Evolutionary conservation across 2,797 vertebrate species (phyloP).

Genomic region (Smutsia gigantea): DNA sequence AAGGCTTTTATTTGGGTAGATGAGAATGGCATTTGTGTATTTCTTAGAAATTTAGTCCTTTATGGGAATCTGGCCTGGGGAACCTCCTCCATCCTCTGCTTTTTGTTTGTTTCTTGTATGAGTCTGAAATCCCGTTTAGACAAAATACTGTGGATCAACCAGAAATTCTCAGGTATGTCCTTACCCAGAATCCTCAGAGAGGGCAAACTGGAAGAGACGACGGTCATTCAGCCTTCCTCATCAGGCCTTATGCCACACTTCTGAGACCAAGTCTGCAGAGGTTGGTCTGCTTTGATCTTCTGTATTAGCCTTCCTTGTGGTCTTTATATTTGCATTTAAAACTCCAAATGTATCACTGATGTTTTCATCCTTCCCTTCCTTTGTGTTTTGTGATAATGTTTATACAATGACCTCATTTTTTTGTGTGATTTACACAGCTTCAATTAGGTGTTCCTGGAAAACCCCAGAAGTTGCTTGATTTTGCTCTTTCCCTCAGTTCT

Average conservation of each 20-base stretch:
- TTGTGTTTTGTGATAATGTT: background rate
- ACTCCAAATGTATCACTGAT: no score
- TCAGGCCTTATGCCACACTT: background rate
- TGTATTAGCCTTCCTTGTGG: background rate
- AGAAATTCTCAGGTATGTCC: background rate
- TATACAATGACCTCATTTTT: no score
- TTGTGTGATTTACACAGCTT: background rate
- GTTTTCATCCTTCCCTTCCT: background rate
- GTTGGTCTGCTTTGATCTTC: background rate
- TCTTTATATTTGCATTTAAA: background rate
- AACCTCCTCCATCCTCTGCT: background rate
- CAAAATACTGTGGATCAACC: background rate
- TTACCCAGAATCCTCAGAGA: background rate
- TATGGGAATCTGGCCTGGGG: background rate
- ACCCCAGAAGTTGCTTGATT: background rate
- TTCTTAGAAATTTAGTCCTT: constrained; percentile 1
- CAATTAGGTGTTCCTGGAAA: background rate
- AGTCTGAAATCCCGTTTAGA: background rate
- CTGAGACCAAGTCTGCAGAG: background rate
- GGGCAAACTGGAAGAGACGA: background rate
- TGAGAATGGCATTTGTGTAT: constrained; percentile 10
- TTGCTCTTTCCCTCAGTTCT: background rate
- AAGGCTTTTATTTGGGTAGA: background rate
- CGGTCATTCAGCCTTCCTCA: background rate
- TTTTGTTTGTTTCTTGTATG: background rate